phyloP scores from a whole-genome alignment of 2,888 invertebrate species.

The Dryobota labecula region DNA sequence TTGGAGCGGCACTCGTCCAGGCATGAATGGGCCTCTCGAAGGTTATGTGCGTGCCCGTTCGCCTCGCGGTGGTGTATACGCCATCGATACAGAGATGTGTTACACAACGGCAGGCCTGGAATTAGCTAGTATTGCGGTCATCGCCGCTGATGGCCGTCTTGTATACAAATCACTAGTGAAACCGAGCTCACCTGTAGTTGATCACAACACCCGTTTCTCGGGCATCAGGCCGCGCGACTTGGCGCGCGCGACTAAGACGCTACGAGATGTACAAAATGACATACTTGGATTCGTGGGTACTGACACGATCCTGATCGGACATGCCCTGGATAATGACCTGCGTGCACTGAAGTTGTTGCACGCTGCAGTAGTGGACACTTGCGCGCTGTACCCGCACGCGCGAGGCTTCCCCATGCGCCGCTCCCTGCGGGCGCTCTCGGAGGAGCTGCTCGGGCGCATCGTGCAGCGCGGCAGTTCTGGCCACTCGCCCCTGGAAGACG shows the following conservation, averaged over 20 bases:
- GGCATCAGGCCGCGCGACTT: conserved; percentile 94
- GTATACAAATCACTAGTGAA: conserved; percentile 96
- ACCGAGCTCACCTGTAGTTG: conserved; percentile 95
- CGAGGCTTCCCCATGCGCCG: conserved; percentile 95
- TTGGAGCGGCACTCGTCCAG: conserved; percentile 93
- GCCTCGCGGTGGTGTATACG: conserved; percentile 92
- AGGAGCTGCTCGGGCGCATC: conserved; percentile 93
- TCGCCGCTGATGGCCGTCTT: conserved; percentile 93
- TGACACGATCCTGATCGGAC: conserved; percentile 98
- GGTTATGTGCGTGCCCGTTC: conserved; percentile 92
- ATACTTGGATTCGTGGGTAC: conserved; percentile 94
- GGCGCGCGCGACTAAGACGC: conserved; percentile 92
- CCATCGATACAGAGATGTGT: conserved; percentile 99
- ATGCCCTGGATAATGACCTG: conserved; percentile 98
- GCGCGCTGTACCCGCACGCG: conserved; percentile 96
- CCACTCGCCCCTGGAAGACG: conserved; percentile 98
- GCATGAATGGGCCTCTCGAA: conserved; percentile 93
- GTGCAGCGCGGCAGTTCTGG: conserved; percentile 94
- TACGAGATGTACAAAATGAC: conserved; percentile 96
- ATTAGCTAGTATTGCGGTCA: conserved; percentile 96
- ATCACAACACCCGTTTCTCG: conserved; percentile 98
- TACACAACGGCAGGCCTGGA: conserved; percentile 97
- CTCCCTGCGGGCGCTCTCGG: conserved; percentile 95
- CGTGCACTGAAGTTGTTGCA: conserved; percentile 96
- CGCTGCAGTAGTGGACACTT: conserved; percentile 96